Evolutionary conservation across 1,140 invertebrate genomes (phyloP), one percentile per base, ranked within the genome.

Genomic region (Calycopis cecrops): DNA sequence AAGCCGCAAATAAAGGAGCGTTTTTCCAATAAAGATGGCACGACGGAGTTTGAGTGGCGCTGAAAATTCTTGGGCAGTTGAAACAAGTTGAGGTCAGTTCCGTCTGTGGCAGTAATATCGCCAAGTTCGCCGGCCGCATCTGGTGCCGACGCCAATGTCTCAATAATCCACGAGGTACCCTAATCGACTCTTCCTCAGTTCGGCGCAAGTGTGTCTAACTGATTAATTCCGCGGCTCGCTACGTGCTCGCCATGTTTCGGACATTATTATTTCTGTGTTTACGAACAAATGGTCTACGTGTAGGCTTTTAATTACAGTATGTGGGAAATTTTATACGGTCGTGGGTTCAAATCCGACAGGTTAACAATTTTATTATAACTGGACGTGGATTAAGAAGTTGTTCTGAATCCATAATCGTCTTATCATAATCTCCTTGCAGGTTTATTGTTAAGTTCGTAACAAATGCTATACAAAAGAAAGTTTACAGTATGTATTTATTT

Each of bases 191-290:
- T 75, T 78, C 77, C 78, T 76, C 73, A 75, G 63, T 82, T 73
- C 67, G 74, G 62, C 83, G 69, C 83, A 86, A 86, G 83, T 86
- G 83, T 76, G 79, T 74, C 79, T 84, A 84, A 85, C 83, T 84
- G 83, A 86, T 86, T 84, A 86, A 86, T 86, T 75, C 80, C 75
- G 76, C 64, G 66, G 71, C 63, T 76, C 57, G 56, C 65, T 80
- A 81, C 83, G 80, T 84, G 80, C 69, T 60, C 67, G 21, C 61
- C 71, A 65, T 66, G 65, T 75, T 71, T 68, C 59, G 56, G 65
- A 34, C 68, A 60, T 71, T 76, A 80, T 28, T 79, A 76, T 85
- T 72, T 78, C 73, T 72, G 67, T 60, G 57, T 67, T 28, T 28
- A 28, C 21, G 21, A 28, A 28, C 21, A 28, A 28, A 6, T 28